phyloP scores from a whole-genome alignment of 2,888 invertebrate species.

The Emmelina monodactyla region DNA sequence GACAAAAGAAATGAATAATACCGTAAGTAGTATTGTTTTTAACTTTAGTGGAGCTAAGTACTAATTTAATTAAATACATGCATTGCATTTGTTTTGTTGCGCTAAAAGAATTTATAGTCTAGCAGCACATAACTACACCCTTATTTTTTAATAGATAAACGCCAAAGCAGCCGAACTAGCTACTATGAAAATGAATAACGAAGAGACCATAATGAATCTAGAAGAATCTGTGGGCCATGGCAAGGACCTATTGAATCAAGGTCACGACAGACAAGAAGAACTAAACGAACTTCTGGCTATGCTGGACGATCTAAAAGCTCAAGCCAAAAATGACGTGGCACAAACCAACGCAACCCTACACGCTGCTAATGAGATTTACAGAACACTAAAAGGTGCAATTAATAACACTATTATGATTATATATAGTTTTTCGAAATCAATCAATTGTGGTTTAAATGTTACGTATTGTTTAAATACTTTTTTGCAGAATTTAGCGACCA shows the following conservation, averaged over 20 bases:
- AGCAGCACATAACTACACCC: neutral
- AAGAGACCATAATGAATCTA: conserved; percentile 67
- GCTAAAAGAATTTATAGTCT: too few species aligned
- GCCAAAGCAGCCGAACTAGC: conserved; percentile 50
- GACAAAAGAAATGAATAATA: conserved; percentile 72
- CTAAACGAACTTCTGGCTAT: conserved; percentile 82
- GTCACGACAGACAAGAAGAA: conserved; percentile 70
- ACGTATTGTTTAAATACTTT: too few species aligned
- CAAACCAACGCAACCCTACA: conserved; percentile 74
- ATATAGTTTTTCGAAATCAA: too few species aligned
- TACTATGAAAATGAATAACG: conserved; percentile 59
- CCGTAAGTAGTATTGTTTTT: conserved; percentile 49
- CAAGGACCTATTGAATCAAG: conserved; percentile 71
- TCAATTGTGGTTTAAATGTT: too few species aligned
- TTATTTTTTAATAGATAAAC: conserved; percentile 70
- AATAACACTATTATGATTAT: neutral
- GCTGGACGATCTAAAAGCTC: conserved; percentile 76
- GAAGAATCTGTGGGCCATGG: conserved; percentile 72
- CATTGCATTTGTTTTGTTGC: too few species aligned
- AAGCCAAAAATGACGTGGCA: conserved; percentile 83
- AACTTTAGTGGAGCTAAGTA: too few species aligned
- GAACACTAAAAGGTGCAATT: conserved; percentile 25
- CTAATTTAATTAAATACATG: too few species aligned
- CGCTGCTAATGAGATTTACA: conserved; percentile 30
- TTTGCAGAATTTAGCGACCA: conserved; percentile 84